A percentile compares a stretch with the other conserved stretches of the same genome.
Evolutionary conservation across 2,888 invertebrate genomes (phyloP).

Genomic region (Clanis bilineata): DNA sequence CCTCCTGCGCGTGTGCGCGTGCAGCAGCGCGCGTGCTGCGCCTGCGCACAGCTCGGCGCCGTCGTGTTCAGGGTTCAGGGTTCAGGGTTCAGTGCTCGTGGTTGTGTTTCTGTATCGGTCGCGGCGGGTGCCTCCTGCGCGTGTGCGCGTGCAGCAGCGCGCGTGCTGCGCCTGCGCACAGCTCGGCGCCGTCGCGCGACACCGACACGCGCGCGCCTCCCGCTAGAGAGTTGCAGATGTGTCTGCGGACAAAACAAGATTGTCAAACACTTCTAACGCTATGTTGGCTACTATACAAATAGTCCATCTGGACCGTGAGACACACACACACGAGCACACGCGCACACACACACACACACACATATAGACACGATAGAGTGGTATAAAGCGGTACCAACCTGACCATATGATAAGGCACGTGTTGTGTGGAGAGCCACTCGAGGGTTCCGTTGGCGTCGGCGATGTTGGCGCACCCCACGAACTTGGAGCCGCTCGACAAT

Average conservation of each 20-base stretch:
- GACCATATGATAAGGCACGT: conserved; percentile 61
- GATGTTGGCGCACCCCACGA: conserved; percentile 59
- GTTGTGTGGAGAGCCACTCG: conserved; percentile 60
- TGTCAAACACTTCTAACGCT: too few species aligned
- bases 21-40: too few species aligned
- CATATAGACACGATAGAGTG: too few species aligned
- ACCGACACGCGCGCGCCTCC: conserved; percentile 80
- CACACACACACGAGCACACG: too few species aligned
- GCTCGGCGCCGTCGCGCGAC: conserved; percentile 83
- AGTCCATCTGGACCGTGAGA: too few species aligned
- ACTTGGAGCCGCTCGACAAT: conserved; percentile 58
- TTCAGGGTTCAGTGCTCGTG: conserved; percentile 21
- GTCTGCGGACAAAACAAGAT: conserved; percentile 46
- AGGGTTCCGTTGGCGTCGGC: conserved; percentile 41
- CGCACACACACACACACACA: too few species aligned
- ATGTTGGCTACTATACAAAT: too few species aligned
- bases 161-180: conserved; percentile 54
- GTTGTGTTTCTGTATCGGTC: conserved; percentile 45
- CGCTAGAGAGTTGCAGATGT: conserved; percentile 81
- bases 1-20: too few species aligned
- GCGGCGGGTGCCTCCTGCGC: conserved; percentile 21
- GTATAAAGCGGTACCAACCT: conserved; percentile 44
- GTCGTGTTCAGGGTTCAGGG: too few species aligned
- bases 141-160: conserved; percentile 36
- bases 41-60: too few species aligned